These are phyloP conservation scores for Mystacornis crossleyi DNA, from an alignment of 2,113 vertebrate species.

Conservation along the genomic window DNA sequence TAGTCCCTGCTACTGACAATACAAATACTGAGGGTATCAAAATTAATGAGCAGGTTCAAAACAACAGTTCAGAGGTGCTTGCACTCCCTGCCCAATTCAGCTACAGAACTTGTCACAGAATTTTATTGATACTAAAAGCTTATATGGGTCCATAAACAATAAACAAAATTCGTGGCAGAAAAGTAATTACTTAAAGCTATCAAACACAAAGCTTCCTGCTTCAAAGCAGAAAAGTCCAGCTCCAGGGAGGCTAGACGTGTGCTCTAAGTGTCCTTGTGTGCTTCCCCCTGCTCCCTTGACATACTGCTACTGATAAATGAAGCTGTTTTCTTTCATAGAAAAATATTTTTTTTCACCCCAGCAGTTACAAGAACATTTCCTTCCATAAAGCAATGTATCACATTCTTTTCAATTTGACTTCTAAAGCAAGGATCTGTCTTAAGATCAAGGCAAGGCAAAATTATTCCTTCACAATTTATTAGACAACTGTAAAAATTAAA, in stretches of 20 bases:
- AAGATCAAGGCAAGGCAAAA: background rate
- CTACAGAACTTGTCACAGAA: background rate
- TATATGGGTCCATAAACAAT: background rate
- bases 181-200: background rate
- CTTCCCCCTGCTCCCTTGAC: background rate
- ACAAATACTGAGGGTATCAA: background rate
- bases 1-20: background rate
- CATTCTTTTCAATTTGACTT: background rate
- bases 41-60: background rate
- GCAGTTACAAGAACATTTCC: background rate
- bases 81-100: background rate
- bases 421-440: background rate
- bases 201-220: background rate
- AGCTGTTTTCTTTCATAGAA: background rate
- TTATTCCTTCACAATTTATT: background rate
- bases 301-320: background rate
- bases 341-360: background rate
- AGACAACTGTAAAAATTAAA: background rate
- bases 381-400: background rate
- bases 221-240: background rate
- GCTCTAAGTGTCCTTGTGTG: background rate
- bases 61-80: background rate
- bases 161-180: background rate
- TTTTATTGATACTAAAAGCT: background rate
- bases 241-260: background rate